Percentiles rank a stretch among this genome's conserved stretches.
Evolutionary conservation across 2,888 invertebrate species (phyloP).

Genomic region (Cybosia mesomella): DNA sequence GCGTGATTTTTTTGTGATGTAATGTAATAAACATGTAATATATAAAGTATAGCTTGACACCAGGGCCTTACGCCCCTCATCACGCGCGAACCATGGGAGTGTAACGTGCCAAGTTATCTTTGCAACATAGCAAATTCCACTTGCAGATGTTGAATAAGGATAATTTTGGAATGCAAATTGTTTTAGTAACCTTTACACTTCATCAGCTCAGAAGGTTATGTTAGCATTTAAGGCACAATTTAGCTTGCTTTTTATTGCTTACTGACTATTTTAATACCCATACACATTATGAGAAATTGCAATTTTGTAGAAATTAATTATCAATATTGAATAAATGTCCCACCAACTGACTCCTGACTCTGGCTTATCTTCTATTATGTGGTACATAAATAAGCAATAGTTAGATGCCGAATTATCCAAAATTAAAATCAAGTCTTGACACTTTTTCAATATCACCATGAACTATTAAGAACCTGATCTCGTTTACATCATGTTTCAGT

Average conservation of each 20-base stretch:
- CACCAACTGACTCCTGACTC: background rate
- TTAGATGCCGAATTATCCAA: conserved; percentile 39
- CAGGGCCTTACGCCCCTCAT: too few relatives aligned
- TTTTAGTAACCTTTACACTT: background rate
- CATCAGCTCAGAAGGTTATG: background rate
- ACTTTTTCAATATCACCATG: conserved; percentile 66
- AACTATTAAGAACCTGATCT: conserved; percentile 64
- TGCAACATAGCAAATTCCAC: background rate
- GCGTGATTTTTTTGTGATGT: background rate
- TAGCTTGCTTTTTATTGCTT: background rate
- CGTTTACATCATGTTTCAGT: conserved; percentile 59
- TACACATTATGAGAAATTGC: too few relatives aligned
- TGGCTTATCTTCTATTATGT: background rate
- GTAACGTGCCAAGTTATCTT: background rate
- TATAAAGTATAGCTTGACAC: too few relatives aligned
- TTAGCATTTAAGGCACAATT: background rate
- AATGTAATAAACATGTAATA: background rate
- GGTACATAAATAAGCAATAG: background rate
- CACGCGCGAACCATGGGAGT: too few relatives aligned
- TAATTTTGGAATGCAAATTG: conserved; percentile 2
- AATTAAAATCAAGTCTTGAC: conserved; percentile 58
- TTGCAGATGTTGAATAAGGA: background rate
- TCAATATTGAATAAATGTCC: background rate
- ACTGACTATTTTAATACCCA: background rate
- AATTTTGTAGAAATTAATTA: background rate